A percentile compares a stretch with the other conserved stretches of the same genome.
Evolutionary conservation across 2,797 vertebrate genomes (phyloP).

Genomic region (Mormyrops boulengeri): DNA sequence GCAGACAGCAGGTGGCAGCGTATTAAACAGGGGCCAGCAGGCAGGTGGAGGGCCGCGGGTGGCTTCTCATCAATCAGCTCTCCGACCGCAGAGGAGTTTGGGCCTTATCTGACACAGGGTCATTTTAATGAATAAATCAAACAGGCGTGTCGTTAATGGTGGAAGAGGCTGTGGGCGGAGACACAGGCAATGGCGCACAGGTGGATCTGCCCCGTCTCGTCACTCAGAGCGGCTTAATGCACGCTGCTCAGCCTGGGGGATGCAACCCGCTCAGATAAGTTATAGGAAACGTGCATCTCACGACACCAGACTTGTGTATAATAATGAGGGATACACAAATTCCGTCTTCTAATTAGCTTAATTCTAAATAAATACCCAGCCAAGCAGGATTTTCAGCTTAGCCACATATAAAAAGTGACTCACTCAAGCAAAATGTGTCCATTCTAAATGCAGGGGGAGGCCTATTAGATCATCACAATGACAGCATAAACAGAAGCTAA

Average conservation of each 20-base stretch:
- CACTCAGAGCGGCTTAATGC: background rate
- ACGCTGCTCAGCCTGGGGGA: background rate
- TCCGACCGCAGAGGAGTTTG: background rate
- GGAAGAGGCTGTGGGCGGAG: background rate
- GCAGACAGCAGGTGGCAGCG: background rate
- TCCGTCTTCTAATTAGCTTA: constrained; percentile 1
- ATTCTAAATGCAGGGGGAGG: background rate
- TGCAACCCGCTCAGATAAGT: background rate
- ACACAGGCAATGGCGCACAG: background rate
- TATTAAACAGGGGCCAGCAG: background rate
- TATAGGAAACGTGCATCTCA: background rate
- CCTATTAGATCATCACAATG: background rate
- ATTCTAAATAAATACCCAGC: constrained; percentile 2
- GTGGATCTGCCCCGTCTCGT: background rate
- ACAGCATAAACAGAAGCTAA: background rate
- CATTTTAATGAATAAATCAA: constrained; percentile 14
- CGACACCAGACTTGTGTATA: background rate
- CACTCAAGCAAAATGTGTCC: constrained; percentile 7
- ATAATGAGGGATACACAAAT: background rate
- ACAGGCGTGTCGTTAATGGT: background rate
- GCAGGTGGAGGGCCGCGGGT: background rate
- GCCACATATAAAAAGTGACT: constrained; percentile 8
- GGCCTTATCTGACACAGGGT: background rate
- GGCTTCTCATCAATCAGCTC: constrained; percentile 3
- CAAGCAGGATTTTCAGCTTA: constrained; percentile 9